A percentile compares a stretch with the other conserved stretches of the same genome.
Conservation (phyloP, 1,140 invertebrate genomes). For the Belonocnema kinseyi region DNA sequence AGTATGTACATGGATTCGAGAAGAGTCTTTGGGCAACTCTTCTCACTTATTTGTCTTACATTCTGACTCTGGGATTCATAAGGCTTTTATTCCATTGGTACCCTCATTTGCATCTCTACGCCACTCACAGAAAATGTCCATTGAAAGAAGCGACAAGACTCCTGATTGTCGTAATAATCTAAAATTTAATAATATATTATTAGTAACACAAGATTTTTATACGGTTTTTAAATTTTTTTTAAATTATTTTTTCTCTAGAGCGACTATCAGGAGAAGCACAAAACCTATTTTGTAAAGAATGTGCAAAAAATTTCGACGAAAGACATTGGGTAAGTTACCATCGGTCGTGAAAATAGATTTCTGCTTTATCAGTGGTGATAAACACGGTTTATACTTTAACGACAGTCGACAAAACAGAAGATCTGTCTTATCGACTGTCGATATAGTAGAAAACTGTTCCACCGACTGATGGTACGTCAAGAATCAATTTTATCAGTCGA, state of each 20-base stretch:
- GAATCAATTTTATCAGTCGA: too few species aligned
- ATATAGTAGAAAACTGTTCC: too few species aligned
- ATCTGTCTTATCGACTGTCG: too few species aligned
- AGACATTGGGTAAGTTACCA: slow-evolving; percentile 69
- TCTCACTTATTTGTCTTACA: slow-evolving; percentile 79
- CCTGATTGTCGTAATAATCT: slow-evolving; percentile 82
- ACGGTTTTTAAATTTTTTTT: neutral
- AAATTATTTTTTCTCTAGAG: slow-evolving; percentile 70
- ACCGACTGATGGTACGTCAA: too few species aligned
- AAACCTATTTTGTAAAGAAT: slow-evolving; percentile 81
- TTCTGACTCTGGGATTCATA: slow-evolving; percentile 84
- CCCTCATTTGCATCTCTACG: slow-evolving; percentile 85
- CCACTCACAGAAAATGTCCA: slow-evolving; percentile 83
- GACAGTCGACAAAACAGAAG: too few species aligned
- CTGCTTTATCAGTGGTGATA: too few species aligned
- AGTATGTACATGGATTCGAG: slow-evolving; percentile 82
- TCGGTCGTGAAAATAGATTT: too few species aligned
- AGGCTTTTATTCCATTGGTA: slow-evolving; percentile 92
- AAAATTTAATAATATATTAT: slow-evolving; percentile 17
- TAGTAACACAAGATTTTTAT: neutral
- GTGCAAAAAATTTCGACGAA: slow-evolving; percentile 76
- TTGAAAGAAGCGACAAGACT: slow-evolving; percentile 86
- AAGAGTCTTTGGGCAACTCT: slow-evolving; percentile 72
- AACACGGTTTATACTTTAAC: too few species aligned
- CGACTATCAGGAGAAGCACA: slow-evolving; percentile 83